Evolutionary conservation across 2,113 vertebrate species (phyloP).

Genomic region (Seriola quinqueradiata): DNA sequence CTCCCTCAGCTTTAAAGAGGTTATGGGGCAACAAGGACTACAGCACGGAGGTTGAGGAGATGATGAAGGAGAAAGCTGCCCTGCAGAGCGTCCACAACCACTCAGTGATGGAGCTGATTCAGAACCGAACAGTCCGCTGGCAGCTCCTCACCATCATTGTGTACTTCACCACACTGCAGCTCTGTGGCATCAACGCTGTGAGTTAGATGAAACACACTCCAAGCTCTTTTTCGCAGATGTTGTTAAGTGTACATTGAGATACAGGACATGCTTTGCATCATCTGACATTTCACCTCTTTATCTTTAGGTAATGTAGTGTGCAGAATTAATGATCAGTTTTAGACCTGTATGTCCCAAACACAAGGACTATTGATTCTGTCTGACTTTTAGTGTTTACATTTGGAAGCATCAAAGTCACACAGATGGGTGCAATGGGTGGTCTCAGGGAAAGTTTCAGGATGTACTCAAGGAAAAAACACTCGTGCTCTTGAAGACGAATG

Average conservation of each 20-base stretch:
- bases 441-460: too few relatives aligned
- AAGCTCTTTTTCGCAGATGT: not conserved
- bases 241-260: constrained; percentile 12
- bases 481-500: not conserved
- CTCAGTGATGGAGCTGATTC: constrained; percentile 81
- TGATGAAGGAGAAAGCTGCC: constrained; percentile 83
- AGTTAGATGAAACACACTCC: constrained; percentile 45
- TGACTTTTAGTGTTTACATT: not conserved
- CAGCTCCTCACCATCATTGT: constrained; percentile 82
- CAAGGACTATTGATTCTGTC: not conserved
- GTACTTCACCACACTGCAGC: constrained; percentile 80
- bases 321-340: not conserved
- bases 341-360: not conserved
- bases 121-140: constrained; percentile 76
- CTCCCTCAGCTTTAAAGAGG: constrained; percentile 80
- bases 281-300: not conserved
- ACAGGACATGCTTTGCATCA: not conserved
- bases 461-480: too few relatives aligned
- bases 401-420: too few relatives aligned
- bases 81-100: constrained; percentile 71
- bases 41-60: constrained; percentile 83
- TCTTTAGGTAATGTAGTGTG: not conserved
- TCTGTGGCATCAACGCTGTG: constrained; percentile 89
- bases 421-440: too few relatives aligned
- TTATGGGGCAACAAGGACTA: constrained; percentile 86